These are phyloP conservation scores for Drosophila lacteicornis DNA, from an alignment of 1,140 invertebrate genomes.

Conservation along the genomic window DNA sequence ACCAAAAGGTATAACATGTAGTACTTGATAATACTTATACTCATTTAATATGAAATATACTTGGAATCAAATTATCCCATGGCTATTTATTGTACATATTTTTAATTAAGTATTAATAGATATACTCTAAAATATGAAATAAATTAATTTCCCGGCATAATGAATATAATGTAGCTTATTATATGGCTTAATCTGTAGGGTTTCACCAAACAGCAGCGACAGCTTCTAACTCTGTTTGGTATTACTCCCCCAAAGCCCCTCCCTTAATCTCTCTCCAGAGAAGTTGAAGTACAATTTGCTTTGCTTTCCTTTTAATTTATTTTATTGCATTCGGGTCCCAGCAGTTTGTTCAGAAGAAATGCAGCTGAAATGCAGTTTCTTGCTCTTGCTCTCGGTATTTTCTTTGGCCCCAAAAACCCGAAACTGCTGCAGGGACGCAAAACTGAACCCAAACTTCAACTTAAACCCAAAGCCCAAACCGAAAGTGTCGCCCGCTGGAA, in stretches of 20 bases:
- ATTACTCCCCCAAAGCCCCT: background rate
- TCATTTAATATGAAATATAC: too few species aligned
- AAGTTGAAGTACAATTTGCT: constrained; percentile 64
- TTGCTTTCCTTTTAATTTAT: constrained; percentile 78
- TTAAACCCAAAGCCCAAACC: constrained; percentile 6
- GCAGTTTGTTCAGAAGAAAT: too few species aligned
- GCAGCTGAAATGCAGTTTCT: background rate
- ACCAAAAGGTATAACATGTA: background rate
- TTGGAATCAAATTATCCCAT: too few species aligned
- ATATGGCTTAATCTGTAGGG: too few species aligned
- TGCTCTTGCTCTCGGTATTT: constrained; percentile 30
- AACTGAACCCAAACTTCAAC: constrained; percentile 1
- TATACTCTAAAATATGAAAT: too few species aligned
- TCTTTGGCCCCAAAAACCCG: constrained; percentile 35
- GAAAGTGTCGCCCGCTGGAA: constrained; percentile 67
- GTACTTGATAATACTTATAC: too few species aligned
- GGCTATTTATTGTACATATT: too few species aligned
- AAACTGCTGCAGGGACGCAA: constrained; percentile 1
- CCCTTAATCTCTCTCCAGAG: background rate
- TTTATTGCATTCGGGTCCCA: constrained; percentile 42
- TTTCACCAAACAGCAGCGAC: background rate
- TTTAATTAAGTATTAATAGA: too few species aligned
- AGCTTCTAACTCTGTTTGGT: constrained; percentile 27
- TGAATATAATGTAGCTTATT: too few species aligned
- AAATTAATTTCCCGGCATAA: too few species aligned